Conservation (phyloP, 2,888 invertebrate genomes). For the Pantelozetes paolii region DNA sequence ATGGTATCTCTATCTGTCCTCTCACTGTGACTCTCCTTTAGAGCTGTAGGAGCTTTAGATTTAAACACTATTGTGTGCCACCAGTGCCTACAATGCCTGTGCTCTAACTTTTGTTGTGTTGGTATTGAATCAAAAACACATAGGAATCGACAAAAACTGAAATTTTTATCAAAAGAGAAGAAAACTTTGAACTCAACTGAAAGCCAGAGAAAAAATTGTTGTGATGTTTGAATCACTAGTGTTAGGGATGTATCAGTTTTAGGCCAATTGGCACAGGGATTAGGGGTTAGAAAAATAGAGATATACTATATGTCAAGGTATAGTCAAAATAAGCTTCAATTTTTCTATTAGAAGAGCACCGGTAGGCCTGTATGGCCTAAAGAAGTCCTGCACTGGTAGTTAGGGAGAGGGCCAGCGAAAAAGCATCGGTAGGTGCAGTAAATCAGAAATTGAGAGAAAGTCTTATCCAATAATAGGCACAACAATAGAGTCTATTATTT, state of each 20-base stretch:
- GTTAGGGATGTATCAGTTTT: neutral
- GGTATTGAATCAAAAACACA: neutral
- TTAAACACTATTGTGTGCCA: neutral
- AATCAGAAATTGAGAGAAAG: neutral
- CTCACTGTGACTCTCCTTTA: neutral
- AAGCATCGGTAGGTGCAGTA: neutral
- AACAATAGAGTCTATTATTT: neutral
- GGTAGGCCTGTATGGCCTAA: no score
- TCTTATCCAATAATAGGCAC: neutral
- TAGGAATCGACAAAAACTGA: conserved; percentile 16
- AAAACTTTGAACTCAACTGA: neutral
- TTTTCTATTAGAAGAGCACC: no score
- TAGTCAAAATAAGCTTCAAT: conserved; percentile 19
- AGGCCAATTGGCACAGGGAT: neutral
- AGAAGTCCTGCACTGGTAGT: no score
- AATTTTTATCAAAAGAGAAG: neutral
- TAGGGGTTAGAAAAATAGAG: neutral
- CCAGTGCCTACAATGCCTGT: neutral
- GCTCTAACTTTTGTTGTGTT: no score
- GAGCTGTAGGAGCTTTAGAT: neutral
- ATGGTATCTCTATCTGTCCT: neutral
- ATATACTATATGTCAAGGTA: neutral
- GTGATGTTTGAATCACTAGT: no score
- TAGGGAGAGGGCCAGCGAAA: neutral
- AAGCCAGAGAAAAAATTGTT: neutral